A percentile compares a stretch with the other conserved stretches of the same genome.
Evolutionary conservation across 30 jellyfish, hydroid and myxozoan species (phyloP).

Genomic region (Catostylus mosaicus): DNA sequence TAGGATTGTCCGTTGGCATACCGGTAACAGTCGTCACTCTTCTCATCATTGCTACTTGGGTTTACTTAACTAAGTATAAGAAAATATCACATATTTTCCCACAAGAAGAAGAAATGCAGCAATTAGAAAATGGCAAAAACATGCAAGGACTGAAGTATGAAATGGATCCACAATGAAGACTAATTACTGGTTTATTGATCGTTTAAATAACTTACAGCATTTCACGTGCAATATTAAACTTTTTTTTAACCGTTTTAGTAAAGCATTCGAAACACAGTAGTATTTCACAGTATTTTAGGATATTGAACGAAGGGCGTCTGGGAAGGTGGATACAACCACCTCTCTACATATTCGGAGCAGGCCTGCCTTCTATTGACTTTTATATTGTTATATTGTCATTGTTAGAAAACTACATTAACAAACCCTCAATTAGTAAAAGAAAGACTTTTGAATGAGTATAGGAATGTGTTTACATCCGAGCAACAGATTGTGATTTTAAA

Average conservation of each 20-base stretch:
- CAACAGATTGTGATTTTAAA: no score
- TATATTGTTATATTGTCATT: no score
- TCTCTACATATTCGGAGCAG: no score
- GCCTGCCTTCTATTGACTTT: no score
- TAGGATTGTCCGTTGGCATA: constrained; percentile 21
- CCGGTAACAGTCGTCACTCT: background rate
- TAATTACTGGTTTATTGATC: background rate
- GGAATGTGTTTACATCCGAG: no score
- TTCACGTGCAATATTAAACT: background rate
- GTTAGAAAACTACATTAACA: no score
- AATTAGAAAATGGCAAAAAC: background rate
- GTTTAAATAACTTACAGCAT: background rate
- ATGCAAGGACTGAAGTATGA: background rate
- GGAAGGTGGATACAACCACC: no score
- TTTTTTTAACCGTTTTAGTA: background rate
- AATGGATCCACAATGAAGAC: background rate
- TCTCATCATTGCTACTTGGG: constrained; percentile 4
- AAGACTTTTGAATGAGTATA: no score
- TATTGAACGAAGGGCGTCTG: no score
- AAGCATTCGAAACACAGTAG: background rate
- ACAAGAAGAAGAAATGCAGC: background rate
- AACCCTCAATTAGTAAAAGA: no score
- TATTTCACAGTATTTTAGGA: background rate
- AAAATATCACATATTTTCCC: background rate
- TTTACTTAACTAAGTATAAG: background rate